Conservation (phyloP, 2,888 invertebrate genomes). For the Cyaniris semiargus region DNA sequence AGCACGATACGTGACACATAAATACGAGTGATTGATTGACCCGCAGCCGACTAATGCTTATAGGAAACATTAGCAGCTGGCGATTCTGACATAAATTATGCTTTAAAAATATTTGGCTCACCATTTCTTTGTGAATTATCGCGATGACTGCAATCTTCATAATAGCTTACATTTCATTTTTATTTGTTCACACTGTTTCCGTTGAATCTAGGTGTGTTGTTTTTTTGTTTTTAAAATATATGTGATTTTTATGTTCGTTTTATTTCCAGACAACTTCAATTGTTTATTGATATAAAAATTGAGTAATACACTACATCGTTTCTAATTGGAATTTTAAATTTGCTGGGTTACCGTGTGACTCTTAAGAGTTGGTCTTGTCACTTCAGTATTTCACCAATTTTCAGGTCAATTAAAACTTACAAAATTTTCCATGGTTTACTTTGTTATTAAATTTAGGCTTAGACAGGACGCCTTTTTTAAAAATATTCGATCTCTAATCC, state of each 20-base stretch:
- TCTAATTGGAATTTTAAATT: background rate
- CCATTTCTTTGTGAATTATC: conserved; percentile 35
- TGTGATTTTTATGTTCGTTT: background rate
- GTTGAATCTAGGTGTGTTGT: background rate
- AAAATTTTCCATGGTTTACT: background rate
- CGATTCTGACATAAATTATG: conserved; percentile 54
- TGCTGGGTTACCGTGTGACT: background rate
- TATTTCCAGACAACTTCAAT: too few relatives aligned
- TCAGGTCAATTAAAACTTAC: background rate
- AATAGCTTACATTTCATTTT: conserved; percentile 33
- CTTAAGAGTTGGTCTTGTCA: background rate
- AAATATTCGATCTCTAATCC: background rate
- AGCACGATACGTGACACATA: conserved; percentile 72
- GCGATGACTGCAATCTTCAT: conserved; percentile 28
- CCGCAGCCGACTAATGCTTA: conserved; percentile 72
- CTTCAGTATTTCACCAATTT: background rate
- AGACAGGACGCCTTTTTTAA: background rate
- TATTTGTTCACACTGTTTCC: conserved; percentile 5
- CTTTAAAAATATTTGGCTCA: conserved; percentile 47
- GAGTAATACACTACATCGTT: background rate
- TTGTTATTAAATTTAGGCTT: background rate
- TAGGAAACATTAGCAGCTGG: conserved; percentile 76
- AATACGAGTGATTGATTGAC: conserved; percentile 76
- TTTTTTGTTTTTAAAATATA: background rate
- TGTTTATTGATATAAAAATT: background rate